These are phyloP conservation scores for Myrmecophaga tridactyla DNA, from an alignment of 2,113 vertebrate species.

Conservation along the genomic window DNA sequence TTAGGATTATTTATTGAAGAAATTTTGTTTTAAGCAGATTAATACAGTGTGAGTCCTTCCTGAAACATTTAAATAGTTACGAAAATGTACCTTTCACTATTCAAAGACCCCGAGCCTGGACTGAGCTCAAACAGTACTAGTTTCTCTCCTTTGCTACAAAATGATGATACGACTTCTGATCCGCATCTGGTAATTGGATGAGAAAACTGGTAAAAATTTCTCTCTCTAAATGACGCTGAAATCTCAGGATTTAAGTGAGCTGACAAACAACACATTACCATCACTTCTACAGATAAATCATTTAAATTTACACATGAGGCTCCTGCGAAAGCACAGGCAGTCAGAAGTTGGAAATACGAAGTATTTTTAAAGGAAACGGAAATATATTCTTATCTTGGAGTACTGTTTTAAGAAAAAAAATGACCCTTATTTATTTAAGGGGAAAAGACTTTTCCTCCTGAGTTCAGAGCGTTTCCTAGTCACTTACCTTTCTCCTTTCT, in stretches of 20 bases:
- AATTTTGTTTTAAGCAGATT: constrained; percentile 37
- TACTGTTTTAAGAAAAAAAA: not conserved
- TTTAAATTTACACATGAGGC: constrained; percentile 5
- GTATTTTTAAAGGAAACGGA: constrained; percentile 12
- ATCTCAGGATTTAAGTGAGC: not conserved
- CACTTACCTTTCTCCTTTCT: not conserved
- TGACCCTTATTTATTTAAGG: not conserved
- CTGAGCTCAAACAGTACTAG: not conserved
- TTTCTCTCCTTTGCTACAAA: not conserved
- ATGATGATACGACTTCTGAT: not conserved
- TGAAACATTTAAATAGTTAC: not conserved
- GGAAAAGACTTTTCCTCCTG: not conserved
- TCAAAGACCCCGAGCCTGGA: not conserved
- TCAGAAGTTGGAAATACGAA: not conserved
- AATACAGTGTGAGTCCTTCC: not conserved
- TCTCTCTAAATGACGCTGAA: not conserved
- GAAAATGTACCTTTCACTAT: not conserved
- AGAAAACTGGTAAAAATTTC: not conserved
- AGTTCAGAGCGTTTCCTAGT: not conserved
- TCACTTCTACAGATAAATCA: not conserved
- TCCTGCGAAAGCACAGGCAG: not conserved
- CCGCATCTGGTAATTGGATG: not conserved
- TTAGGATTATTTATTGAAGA: constrained; percentile 12
- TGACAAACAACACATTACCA: not conserved
- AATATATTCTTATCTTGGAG: not conserved